A percentile compares a stretch with the other conserved stretches of the same genome.
These are phyloP conservation scores for Saccostrea cuccullata DNA, from an alignment of 1,140 invertebrate species.

Conservation along the genomic window DNA sequence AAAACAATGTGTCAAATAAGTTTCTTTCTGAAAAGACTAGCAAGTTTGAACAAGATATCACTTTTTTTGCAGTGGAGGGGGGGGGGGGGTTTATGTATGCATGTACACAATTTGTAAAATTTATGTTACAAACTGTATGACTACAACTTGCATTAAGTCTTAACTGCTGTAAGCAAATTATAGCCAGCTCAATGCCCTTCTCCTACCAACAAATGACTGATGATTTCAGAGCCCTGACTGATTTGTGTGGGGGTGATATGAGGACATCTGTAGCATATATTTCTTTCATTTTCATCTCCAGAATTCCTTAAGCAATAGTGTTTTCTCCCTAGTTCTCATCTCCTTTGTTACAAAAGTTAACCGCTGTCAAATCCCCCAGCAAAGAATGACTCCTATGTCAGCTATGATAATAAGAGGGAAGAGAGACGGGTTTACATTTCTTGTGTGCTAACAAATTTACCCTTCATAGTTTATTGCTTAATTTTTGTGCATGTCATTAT, in stretches of 20 bases:
- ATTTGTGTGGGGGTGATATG: neutral
- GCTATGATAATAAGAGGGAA: neutral
- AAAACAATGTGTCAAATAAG: too few relatives aligned
- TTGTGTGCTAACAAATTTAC: neutral
- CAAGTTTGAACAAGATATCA: too few relatives aligned
- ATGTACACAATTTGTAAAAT: too few relatives aligned
- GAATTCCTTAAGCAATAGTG: neutral
- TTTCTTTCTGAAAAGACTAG: too few relatives aligned
- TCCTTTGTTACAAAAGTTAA: neutral
- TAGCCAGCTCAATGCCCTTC: neutral
- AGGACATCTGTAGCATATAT: slow-evolving; percentile 16
- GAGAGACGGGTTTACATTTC: neutral
- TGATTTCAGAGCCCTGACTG: neutral
- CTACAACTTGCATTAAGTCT: too few relatives aligned
- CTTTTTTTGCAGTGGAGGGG: too few relatives aligned
- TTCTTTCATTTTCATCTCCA: slow-evolving; percentile 27
- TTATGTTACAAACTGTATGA: too few relatives aligned
- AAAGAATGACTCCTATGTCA: slow-evolving; percentile 24
- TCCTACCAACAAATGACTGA: neutral
- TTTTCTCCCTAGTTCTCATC: neutral
- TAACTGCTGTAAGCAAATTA: neutral
- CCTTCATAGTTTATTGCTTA: neutral
- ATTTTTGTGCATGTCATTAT: slow-evolving; percentile 13
- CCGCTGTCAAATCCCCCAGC: neutral
- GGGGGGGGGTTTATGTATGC: too few relatives aligned